phyloP scores from a whole-genome alignment of 2,797 vertebrate genomes.

The Anabas testudineus region DNA sequence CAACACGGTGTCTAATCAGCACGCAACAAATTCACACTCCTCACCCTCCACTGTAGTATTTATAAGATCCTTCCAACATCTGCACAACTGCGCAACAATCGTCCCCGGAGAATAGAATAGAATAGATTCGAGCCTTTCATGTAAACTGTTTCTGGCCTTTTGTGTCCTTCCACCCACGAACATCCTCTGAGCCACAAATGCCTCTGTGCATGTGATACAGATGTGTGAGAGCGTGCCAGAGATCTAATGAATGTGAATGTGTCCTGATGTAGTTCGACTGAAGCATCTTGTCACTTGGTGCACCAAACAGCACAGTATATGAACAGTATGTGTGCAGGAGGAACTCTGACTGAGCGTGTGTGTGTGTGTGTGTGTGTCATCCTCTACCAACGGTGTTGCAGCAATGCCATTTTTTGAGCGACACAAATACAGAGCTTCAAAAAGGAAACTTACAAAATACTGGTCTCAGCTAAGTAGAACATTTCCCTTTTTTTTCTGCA shows the following conservation, averaged over 20 bases:
- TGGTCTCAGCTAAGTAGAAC: too few relatives aligned
- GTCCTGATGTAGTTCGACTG: not conserved
- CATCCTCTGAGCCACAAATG: conserved; percentile 44
- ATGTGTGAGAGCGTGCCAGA: conserved; percentile 11
- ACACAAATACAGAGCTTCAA: too few relatives aligned
- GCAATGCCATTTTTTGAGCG: too few relatives aligned
- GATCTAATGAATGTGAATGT: conserved; percentile 10
- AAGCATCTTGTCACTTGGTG: not conserved
- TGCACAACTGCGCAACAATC: conserved; percentile 1
- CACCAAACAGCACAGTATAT: not conserved
- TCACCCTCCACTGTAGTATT: not conserved
- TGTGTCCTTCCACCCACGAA: conserved; percentile 35
- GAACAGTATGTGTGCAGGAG: not conserved
- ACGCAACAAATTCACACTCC: not conserved
- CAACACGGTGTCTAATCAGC: too few relatives aligned
- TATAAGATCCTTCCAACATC: not conserved
- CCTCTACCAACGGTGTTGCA: too few relatives aligned
- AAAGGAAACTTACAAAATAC: too few relatives aligned
- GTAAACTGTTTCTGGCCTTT: not conserved
- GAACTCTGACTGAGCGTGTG: not conserved
- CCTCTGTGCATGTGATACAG: conserved; percentile 25
- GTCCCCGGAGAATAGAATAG: not conserved
- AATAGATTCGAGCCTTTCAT: not conserved
- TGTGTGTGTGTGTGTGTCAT: not conserved
- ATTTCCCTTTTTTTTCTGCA: too few relatives aligned